Percentiles rank a stretch among this genome's conserved stretches.
phyloP scores from a whole-genome alignment of 1,140 invertebrate genomes.

The Anastrepha ludens region DNA sequence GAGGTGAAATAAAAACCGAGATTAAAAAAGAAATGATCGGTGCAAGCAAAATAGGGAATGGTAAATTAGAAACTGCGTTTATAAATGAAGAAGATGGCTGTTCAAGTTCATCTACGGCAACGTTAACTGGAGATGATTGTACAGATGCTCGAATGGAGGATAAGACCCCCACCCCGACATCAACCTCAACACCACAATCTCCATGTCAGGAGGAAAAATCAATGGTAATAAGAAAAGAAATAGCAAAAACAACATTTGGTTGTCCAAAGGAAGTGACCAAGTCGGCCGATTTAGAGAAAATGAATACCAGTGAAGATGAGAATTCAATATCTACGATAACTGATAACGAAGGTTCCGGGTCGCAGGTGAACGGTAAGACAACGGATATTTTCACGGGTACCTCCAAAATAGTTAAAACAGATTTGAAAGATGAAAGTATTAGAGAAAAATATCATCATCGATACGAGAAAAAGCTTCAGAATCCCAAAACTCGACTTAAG shows the following conservation, averaged over 20 bases:
- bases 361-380: not conserved
- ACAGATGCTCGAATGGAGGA: not conserved
- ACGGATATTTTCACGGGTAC: not conserved
- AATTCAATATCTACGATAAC: not conserved
- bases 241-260: not conserved
- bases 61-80: not conserved
- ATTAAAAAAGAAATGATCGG: not conserved
- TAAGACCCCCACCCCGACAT: conserved; percentile 12
- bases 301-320: conserved; percentile 70
- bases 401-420: not conserved
- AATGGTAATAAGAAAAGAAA: not conserved
- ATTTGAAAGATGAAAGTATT: not conserved
- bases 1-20: not conserved
- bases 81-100: conserved; percentile 49
- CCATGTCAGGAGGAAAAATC: not conserved
- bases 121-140: conserved; percentile 44
- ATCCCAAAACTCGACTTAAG: conserved; percentile 66
- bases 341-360: not conserved
- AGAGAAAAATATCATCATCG: not conserved
- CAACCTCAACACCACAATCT: not conserved
- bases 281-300: conserved; percentile 61
- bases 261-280: not conserved
- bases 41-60: not conserved
- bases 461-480: conserved; percentile 62
- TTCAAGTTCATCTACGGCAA: conserved; percentile 44